Percentiles rank a stretch among this genome's conserved stretches.
Conservation (phyloP, 2,888 invertebrate genomes). For the Synergus gifuensis region DNA sequence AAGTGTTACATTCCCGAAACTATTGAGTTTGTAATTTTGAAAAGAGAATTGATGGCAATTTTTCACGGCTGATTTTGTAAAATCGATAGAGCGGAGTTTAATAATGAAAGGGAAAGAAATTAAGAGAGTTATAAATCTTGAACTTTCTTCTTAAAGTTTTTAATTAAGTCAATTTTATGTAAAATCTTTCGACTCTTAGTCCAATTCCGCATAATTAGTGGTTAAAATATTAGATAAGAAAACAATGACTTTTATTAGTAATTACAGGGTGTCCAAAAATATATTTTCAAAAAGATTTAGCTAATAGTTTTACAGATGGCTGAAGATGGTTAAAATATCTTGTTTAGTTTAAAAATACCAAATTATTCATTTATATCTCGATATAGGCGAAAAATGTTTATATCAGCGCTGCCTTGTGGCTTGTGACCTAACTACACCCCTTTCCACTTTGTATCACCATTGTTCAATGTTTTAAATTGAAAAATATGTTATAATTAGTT, state of each 20-base stretch:
- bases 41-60: neutral
- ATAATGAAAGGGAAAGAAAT: neutral
- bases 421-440: too few relatives aligned
- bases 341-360: too few relatives aligned
- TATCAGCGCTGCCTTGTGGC: too few relatives aligned
- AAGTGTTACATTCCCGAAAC: neutral
- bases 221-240: neutral
- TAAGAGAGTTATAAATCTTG: neutral
- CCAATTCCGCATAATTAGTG: neutral
- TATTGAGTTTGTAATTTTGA: conserved; percentile 29
- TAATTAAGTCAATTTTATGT: conserved; percentile 41
- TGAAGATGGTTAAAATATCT: too few relatives aligned
- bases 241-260: neutral
- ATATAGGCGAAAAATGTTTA: too few relatives aligned
- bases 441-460: too few relatives aligned
- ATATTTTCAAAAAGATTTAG: too few relatives aligned
- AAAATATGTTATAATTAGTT: too few relatives aligned
- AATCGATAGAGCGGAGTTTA: neutral
- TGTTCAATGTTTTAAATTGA: too few relatives aligned
- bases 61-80: neutral
- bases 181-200: neutral
- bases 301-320: too few relatives aligned
- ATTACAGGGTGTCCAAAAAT: too few relatives aligned
- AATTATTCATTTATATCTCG: too few relatives aligned
- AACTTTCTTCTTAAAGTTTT: conserved; percentile 34